phyloP scores from a whole-genome alignment of 2,888 invertebrate species.

The Micropterix aruncella region DNA sequence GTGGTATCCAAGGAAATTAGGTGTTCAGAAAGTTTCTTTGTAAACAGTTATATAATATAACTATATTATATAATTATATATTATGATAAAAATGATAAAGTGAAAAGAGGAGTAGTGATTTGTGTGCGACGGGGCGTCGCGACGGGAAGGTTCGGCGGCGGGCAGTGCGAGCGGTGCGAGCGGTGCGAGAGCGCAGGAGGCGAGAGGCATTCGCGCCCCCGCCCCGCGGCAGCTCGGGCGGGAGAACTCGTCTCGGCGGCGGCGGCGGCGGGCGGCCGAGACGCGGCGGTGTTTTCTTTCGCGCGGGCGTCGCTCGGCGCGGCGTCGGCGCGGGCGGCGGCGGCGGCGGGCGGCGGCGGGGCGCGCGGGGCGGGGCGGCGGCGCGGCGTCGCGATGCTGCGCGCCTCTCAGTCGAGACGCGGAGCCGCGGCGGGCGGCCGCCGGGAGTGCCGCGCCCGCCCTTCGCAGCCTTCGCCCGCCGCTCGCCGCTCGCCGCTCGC shows the following conservation, averaged over 20 bases:
- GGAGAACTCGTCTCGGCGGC: background rate
- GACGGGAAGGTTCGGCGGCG: constrained; percentile 13
- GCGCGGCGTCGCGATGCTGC: constrained; percentile 47
- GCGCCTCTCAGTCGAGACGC: constrained; percentile 53
- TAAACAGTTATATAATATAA: too few relatives aligned
- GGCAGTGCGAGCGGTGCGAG: constrained; percentile 20
- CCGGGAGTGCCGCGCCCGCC: constrained; percentile 21
- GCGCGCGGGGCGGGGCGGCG: constrained; percentile 29
- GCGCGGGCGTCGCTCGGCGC: background rate
- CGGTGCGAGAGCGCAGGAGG: constrained; percentile 14
- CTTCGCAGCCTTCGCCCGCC: constrained; percentile 12
- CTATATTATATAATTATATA: too few relatives aligned
- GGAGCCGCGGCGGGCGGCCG: constrained; percentile 43
- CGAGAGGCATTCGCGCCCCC: constrained; percentile 14
- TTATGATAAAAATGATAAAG: constrained; percentile 33
- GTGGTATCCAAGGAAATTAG: too few relatives aligned
- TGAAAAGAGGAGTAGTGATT: constrained; percentile 31
- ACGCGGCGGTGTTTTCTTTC: background rate
- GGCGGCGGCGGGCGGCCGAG: background rate
- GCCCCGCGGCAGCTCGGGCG: constrained; percentile 8
- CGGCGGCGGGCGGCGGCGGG: constrained; percentile 10
- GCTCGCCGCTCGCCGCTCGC: constrained; percentile 22
- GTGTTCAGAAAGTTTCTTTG: too few relatives aligned
- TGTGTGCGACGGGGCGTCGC: constrained; percentile 15
- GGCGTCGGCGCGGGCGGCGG: constrained; percentile 5